These are phyloP conservation scores for Perca flavescens DNA, from an alignment of 2,113 vertebrate genomes.

Conservation along the genomic window DNA sequence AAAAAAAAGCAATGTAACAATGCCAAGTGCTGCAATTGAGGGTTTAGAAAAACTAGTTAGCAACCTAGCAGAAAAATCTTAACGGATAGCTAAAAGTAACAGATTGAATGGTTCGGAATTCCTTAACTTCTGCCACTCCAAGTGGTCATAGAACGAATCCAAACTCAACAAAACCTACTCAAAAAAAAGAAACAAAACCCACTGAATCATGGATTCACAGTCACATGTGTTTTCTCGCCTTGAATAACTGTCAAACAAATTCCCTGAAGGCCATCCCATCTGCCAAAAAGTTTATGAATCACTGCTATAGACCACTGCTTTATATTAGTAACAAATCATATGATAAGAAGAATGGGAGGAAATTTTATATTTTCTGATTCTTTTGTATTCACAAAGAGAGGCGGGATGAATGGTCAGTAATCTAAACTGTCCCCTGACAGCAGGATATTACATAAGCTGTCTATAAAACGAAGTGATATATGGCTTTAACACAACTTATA, in stretches of 20 bases:
- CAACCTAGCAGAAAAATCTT: neutral
- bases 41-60: neutral
- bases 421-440: constrained; percentile 38
- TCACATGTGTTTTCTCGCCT: neutral
- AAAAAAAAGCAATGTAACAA: neutral
- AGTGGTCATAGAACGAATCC: no score
- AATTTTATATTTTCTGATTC: constrained; percentile 37
- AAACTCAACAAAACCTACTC: neutral
- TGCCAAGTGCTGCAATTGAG: neutral
- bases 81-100: neutral
- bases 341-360: constrained; percentile 14
- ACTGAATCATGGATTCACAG: neutral
- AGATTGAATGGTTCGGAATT: neutral
- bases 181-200: neutral
- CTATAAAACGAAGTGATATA: constrained; percentile 31
- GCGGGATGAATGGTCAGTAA: constrained; percentile 39
- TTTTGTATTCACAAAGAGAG: constrained; percentile 20
- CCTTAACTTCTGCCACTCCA: neutral
- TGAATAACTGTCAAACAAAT: neutral
- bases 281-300: neutral
- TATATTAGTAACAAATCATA: constrained; percentile 18
- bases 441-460: constrained; percentile 46
- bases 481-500: constrained; percentile 9
- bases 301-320: constrained; percentile 7
- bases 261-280: neutral